These are phyloP conservation scores for Hedya salicella DNA, from an alignment of 2,888 invertebrate genomes.

Conservation along the genomic window DNA sequence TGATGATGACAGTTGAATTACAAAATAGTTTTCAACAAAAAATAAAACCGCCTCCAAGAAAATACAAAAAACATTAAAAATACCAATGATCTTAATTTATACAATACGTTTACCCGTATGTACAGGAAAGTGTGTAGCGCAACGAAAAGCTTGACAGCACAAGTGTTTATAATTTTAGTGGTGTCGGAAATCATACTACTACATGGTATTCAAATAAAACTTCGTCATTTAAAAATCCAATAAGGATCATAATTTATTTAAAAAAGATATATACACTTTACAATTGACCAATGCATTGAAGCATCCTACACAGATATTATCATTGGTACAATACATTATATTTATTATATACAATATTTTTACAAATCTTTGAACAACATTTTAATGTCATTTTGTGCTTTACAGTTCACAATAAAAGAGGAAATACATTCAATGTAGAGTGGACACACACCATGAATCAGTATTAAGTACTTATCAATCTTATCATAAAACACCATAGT, in stretches of 20 bases:
- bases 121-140: no score
- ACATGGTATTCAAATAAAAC: conserved; percentile 60
- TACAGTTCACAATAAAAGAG: conserved; percentile 35
- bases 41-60: no score
- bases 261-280: conserved; percentile 83
- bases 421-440: conserved; percentile 26
- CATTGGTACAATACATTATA: conserved; percentile 74
- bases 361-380: conserved; percentile 57
- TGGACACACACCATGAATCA: conserved; percentile 23
- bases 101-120: no score
- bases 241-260: conserved; percentile 83
- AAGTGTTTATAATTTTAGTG: no score
- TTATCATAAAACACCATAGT: conserved; percentile 6
- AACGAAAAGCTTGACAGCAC: no score
- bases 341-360: conserved; percentile 68
- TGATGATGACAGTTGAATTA: no score
- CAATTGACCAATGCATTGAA: conserved; percentile 77
- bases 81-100: no score
- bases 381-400: conserved; percentile 63
- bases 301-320: conserved; percentile 69
- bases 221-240: conserved; percentile 73
- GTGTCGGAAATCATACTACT: no score
- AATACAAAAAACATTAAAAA: no score
- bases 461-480: conserved; percentile 38
- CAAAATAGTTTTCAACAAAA: no score